Evolutionary conservation across 2,888 invertebrate species (phyloP), one percentile per base, ranked within the genome.

Genomic region (Cryptus viduatorius): DNA sequence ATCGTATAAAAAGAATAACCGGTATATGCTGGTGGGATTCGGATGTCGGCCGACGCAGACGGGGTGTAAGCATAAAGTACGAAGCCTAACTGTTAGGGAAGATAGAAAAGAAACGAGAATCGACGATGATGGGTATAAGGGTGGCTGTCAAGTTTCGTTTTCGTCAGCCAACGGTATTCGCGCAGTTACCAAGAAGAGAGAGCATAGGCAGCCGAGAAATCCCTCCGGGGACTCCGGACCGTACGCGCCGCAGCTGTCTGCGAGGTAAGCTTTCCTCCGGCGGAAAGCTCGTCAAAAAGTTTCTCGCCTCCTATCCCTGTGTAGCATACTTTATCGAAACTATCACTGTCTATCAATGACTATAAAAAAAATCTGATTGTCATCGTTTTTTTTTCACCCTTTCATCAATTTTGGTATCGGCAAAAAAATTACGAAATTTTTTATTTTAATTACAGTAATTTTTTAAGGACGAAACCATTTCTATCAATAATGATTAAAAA

Each of bases 121-220:
- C 90, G 90, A 92, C 90, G 92, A 92, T 91, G 92, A 93, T 92
- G 93, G 92, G 91, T 91, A 90, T 92, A 93, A 93, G 92, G 93
- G 90, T 89, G 91, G 90, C 90, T 93, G 93, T 93, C 93, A 90
- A 88, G 87, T 86, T 88, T 91, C 89, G 91, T 93, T 92, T 90
- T 91, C 92, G 91, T 93, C 92, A 92, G 89, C 86, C 88, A 86
- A 78, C 87, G 88, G 77, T 64, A 81, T 80, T 79, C 82, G 82
- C 88, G 89, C 92, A 89, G 89, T 88, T 90, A 86, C 78, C 86
- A 83, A 71, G 89, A 90, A 91, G 90, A 92, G 92, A 92, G 87
- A 92, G 87, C 92, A 69, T 53, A 56, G 90, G 92, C 90, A 90
- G 89, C 89, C 89, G 81, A 86, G 46, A 50, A 56, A 76, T 84